Conservation (phyloP, 2,113 vertebrate species). For the Puntigrus tetrazona region DNA sequence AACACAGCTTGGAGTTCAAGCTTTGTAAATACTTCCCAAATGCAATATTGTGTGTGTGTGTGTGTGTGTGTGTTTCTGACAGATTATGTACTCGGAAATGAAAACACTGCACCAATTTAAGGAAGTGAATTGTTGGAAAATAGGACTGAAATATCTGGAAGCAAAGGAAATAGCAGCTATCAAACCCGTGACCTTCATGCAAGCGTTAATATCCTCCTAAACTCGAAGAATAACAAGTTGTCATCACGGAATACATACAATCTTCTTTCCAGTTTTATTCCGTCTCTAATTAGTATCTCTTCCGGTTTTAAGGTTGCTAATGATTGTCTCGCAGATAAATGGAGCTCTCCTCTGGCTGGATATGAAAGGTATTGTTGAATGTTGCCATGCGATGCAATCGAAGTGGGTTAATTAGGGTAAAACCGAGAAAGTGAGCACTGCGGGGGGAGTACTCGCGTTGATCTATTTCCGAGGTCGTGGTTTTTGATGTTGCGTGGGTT, state of each 20-base stretch:
- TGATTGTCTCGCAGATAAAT: slow-evolving; percentile 64
- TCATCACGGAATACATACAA: not conserved
- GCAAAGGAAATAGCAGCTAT: slow-evolving; percentile 1
- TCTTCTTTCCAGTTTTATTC: not conserved
- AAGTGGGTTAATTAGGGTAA: slow-evolving; percentile 73
- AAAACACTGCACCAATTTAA: slow-evolving; percentile 5
- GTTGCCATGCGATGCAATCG: slow-evolving; percentile 62
- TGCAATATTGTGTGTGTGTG: not conserved
- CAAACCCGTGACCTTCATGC: slow-evolving; percentile 16
- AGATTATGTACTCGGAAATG: not conserved
- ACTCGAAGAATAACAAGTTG: slow-evolving; percentile 1
- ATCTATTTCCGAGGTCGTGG: slow-evolving; percentile 58
- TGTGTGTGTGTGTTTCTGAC: not conserved
- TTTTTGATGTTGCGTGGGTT: slow-evolving; percentile 51
- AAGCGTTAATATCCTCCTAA: not conserved
- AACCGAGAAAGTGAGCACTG: slow-evolving; percentile 50
- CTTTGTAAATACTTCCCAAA: slow-evolving; percentile 6
- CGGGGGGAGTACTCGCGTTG: slow-evolving; percentile 57
- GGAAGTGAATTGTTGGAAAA: slow-evolving; percentile 7
- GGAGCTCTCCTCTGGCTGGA: slow-evolving; percentile 61
- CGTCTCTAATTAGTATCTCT: slow-evolving; percentile 37
- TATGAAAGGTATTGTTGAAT: slow-evolving; percentile 69
- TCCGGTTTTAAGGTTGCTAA: slow-evolving; percentile 25
- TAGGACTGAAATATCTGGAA: slow-evolving; percentile 1
- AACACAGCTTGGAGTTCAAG: not conserved